Conservation (phyloP, 2,113 vertebrate genomes). For the Petromus typicus region DNA sequence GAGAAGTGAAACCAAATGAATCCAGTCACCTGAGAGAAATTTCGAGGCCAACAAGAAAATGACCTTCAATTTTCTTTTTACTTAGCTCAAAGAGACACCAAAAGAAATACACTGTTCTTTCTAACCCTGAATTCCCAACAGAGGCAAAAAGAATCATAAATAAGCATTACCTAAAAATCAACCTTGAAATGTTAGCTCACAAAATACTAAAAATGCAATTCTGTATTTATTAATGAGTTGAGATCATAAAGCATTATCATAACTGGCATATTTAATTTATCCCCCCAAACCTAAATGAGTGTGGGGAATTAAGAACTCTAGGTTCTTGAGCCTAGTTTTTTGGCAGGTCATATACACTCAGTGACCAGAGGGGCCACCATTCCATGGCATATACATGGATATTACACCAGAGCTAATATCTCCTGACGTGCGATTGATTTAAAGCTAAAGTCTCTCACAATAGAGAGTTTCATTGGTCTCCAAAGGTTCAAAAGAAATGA, state of each 20-base stretch:
- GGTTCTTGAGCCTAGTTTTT: not conserved
- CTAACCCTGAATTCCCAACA: not conserved
- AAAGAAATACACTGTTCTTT: conserved; percentile 40
- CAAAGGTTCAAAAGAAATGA: conserved; percentile 63
- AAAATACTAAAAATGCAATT: conserved; percentile 44
- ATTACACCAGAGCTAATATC: not conserved
- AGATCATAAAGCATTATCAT: not conserved
- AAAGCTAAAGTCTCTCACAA: conserved; percentile 10
- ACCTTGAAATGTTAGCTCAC: conserved; percentile 55
- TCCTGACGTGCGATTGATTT: conserved; percentile 29
- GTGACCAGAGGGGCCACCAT: not conserved
- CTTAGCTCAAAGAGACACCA: conserved; percentile 40
- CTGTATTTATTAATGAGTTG: conserved; percentile 56
- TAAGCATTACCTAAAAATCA: conserved; percentile 44
- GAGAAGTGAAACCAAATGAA: conserved; percentile 4
- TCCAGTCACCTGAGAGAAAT: not conserved
- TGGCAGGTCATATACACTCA: not conserved
- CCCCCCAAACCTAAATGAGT: conserved; percentile 32
- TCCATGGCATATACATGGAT: rapidly evolving
- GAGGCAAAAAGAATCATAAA: conserved; percentile 41
- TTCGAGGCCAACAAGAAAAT: conserved; percentile 19
- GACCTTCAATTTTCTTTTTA: conserved; percentile 24
- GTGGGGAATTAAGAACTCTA: conserved; percentile 11
- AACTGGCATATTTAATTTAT: conserved; percentile 32
- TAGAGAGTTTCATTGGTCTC: conserved; percentile 5